Conservation (phyloP, 2,888 invertebrate genomes). For the Stegana nigrithorax region DNA sequence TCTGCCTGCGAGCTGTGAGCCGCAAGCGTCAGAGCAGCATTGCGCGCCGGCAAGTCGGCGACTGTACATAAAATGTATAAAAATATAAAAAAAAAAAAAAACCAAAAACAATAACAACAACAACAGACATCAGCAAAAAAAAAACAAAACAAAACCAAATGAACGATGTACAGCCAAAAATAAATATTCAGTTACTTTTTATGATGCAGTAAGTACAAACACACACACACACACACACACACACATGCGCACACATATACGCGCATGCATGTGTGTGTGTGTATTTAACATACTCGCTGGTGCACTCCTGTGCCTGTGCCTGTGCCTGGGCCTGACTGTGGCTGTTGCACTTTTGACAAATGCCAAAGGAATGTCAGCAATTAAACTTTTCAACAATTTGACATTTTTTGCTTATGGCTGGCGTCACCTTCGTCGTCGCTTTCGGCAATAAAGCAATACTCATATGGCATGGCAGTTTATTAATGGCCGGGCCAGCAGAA, state of each 20-base stretch:
- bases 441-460: no score
- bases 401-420: no score
- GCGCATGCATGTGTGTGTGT: not conserved
- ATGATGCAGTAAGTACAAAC: not conserved
- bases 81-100: no score
- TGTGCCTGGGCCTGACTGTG: not conserved
- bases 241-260: not conserved
- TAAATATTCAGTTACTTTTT: conserved; percentile 17
- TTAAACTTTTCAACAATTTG: no score
- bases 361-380: conserved; percentile 33
- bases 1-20: no score
- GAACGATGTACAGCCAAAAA: conserved; percentile 31
- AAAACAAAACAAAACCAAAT: no score
- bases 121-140: no score
- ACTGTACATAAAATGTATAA: conserved; percentile 54
- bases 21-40: conserved; percentile 13
- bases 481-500: no score
- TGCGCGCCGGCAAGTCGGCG: conserved; percentile 47
- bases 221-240: not conserved
- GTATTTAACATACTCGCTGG: no score
- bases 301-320: not conserved
- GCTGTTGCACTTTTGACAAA: conserved; percentile 41
- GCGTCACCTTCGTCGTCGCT: not conserved
- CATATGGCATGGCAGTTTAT: no score
- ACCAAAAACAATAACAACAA: no score